Evolutionary conservation across 1,140 invertebrate genomes (phyloP).

Genomic region (Grapholita molesta): DNA sequence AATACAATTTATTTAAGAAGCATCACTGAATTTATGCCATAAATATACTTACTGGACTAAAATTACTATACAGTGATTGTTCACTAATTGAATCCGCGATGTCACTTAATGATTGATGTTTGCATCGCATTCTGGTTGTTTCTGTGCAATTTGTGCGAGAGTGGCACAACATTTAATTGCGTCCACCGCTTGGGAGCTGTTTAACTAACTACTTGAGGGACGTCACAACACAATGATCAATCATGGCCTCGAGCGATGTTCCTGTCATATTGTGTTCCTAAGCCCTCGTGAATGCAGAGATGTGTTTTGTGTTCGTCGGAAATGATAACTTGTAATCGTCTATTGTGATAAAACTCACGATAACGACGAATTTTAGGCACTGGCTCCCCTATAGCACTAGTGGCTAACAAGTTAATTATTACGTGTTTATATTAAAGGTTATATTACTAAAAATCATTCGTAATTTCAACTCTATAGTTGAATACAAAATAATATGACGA

Average conservation of each 20-base stretch:
- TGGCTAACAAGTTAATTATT: no score
- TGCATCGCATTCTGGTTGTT: background rate
- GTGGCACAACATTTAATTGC: slow-evolving; percentile 6
- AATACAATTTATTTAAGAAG: no score
- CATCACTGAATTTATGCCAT: no score
- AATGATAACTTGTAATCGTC: background rate
- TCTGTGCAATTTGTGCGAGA: slow-evolving; percentile 1
- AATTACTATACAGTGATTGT: no score
- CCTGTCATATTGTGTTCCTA: slow-evolving; percentile 5
- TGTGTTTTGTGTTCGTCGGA: background rate
- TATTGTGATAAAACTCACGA: background rate
- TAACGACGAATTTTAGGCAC: background rate
- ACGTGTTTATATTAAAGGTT: no score
- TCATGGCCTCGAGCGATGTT: background rate
- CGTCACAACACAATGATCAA: slow-evolving; percentile 14
- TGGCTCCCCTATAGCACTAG: no score
- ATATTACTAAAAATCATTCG: no score
- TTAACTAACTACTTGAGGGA: slow-evolving; percentile 11
- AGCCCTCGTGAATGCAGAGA: slow-evolving; percentile 11
- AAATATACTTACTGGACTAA: no score
- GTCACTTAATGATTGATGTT: background rate
- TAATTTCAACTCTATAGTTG: no score
- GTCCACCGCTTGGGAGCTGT: background rate
- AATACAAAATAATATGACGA: no score
- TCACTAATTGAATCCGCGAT: background rate